Evolutionary conservation across 2,888 invertebrate species (phyloP), one percentile per base, ranked within the genome.

Genomic region (Ischnus inquisitorius): DNA sequence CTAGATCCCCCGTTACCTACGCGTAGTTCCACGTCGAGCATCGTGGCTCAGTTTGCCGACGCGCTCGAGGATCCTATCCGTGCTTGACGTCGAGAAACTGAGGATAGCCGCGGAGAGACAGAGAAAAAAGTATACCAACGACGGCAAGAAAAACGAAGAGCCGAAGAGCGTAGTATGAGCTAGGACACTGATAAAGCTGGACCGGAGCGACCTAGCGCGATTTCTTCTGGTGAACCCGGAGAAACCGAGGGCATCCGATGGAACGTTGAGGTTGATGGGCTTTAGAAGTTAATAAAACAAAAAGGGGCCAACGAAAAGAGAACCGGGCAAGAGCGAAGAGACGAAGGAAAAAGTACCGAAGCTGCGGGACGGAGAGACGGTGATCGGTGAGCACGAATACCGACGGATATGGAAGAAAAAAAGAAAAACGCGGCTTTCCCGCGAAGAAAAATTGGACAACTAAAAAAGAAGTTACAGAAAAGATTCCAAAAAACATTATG

Each of bases 51-150:
- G 72, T 64, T 67, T 71, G 71, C 79, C 76, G 84, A 85, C 82
- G 74, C 62, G 74, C 62, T 77, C 79, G 79, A 72, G 65, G 64
- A 82, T 76, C 54, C 65, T 34, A 60, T 77, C 64, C 43, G 74
- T 39, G 39, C 41, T 60, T 46, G 48, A 84, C 64, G 72, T 68
- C 46, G 64, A 72, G 78, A 62, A n/a, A 51, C 57, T 14, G 71
- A 67, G 79, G 80, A 82, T 62, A 62, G 74, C 80, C 78, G 71
- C 79, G 22, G 51, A 16, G n/a, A 39, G 28, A 51, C 14, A 65
- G 43, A 57, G 16, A 25, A 60, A 48, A 43, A 54, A 64, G 48
- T 71, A 62, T 77, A 60, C 68, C 60, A 60, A 68, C 71, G 79
- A 62, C 81, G 78, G 16, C 19, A 57, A 48, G 43, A 25, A 69